Percentiles rank a stretch among this genome's conserved stretches.
Conservation (phyloP, 53 echinoderm and acorn worm species). For the Astropecten irregularis region DNA sequence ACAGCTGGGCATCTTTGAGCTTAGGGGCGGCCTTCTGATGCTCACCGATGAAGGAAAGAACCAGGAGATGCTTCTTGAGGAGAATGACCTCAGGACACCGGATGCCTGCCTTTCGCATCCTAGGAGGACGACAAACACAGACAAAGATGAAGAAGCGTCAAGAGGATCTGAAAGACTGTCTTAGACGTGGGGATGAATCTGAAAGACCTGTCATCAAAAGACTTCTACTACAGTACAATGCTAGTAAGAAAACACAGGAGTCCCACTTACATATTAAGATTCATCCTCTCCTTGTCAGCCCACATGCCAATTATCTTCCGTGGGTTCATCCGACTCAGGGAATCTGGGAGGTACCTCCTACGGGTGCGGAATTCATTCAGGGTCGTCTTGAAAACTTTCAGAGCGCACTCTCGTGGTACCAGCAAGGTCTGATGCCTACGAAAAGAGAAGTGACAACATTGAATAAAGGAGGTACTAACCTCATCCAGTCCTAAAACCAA, state of each 20-base stretch:
- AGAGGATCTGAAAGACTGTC: too few species aligned
- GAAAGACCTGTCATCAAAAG: too few species aligned
- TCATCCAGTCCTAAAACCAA: too few species aligned
- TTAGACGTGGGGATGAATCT: too few species aligned
- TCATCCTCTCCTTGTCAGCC: slow-evolving; percentile 95
- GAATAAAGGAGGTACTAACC: too few species aligned
- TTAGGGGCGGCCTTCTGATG: slow-evolving; percentile 93
- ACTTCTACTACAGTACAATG: too few species aligned
- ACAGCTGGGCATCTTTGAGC: slow-evolving; percentile 83
- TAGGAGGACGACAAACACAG: slow-evolving; percentile 21
- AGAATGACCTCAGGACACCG: slow-evolving; percentile 89
- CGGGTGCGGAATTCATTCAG: slow-evolving; percentile 92
- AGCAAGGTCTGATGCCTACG: slow-evolving; percentile 71
- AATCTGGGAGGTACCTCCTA: slow-evolving; percentile 83
- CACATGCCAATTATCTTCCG: slow-evolving; percentile 94
- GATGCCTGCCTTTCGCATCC: slow-evolving; percentile 90
- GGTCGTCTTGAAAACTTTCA: slow-evolving; percentile 98
- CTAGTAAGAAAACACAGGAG: too few species aligned
- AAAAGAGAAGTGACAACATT: background rate
- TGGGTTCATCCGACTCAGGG: slow-evolving; percentile 92
- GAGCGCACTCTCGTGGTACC: slow-evolving; percentile 82
- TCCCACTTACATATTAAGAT: slow-evolving; percentile 78
- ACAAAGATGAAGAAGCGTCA: background rate
- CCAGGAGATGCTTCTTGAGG: slow-evolving; percentile 93
- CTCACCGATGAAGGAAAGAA: slow-evolving; percentile 95